These are phyloP conservation scores for Sinosuthora webbiana DNA, from an alignment of 2,113 vertebrate species.

Conservation along the genomic window DNA sequence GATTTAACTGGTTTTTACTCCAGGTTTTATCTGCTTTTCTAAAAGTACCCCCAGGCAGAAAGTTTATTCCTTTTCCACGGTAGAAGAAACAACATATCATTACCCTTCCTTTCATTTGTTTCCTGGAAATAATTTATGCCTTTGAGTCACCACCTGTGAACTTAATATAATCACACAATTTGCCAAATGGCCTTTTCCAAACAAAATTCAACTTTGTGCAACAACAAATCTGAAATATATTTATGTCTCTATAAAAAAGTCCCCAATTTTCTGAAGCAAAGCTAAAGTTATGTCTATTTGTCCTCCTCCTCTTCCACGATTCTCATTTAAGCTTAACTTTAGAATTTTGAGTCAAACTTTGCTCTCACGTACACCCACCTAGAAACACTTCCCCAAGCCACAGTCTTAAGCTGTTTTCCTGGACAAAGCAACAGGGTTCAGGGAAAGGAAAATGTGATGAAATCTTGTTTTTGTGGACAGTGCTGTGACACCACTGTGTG, in stretches of 20 bases:
- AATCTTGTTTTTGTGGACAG: neutral
- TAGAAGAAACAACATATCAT: neutral
- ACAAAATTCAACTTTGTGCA: neutral
- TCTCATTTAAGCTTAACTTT: neutral
- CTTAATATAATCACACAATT: neutral
- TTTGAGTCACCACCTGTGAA: slow-evolving; percentile 8
- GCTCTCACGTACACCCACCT: neutral
- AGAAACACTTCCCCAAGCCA: neutral
- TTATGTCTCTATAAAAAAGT: neutral
- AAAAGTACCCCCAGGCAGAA: neutral
- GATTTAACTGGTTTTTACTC: neutral
- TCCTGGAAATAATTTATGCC: slow-evolving; percentile 25
- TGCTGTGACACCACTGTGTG: neutral
- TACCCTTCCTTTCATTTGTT: neutral
- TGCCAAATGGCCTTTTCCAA: neutral
- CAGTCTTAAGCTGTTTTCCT: neutral
- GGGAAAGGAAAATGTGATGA: neutral
- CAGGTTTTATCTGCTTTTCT: neutral
- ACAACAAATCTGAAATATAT: neutral
- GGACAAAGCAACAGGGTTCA: neutral
- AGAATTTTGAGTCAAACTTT: neutral
- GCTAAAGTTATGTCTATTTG: neutral
- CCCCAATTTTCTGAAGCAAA: neutral
- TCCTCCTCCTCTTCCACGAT: neutral
- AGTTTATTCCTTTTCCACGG: neutral